Evolutionary conservation across 2,888 invertebrate species (phyloP).

Genomic region (Rhimphoctona megacephalus): DNA sequence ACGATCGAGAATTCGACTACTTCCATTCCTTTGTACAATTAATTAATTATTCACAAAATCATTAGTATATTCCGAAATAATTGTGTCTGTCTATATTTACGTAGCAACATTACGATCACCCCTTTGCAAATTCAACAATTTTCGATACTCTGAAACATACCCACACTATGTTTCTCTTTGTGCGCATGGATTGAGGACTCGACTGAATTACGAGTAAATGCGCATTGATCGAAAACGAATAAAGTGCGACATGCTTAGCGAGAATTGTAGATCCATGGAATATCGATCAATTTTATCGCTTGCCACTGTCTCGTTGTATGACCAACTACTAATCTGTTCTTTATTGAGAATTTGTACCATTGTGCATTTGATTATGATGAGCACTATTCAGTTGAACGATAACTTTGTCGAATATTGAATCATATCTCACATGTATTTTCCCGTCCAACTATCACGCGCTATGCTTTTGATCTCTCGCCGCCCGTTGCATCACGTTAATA

Average conservation of each 20-base stretch:
- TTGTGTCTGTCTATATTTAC: neutral
- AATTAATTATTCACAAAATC: neutral
- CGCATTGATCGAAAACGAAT: neutral
- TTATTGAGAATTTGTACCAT: conserved; percentile 7
- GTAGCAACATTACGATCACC: neutral
- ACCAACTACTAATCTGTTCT: conserved; percentile 5
- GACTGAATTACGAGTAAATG: conserved; percentile 3
- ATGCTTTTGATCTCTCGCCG: conserved; percentile 16
- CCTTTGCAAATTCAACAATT: neutral
- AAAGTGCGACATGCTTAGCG: conserved; percentile 6
- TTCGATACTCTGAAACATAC: neutral
- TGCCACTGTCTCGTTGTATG: neutral
- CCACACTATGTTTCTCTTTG: neutral
- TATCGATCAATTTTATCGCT: conserved; percentile 21
- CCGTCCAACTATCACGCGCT: neutral
- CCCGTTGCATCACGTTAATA: neutral
- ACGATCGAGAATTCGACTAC: neutral
- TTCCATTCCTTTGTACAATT: neutral
- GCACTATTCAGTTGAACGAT: neutral
- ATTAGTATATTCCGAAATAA: neutral
- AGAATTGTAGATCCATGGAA: neutral
- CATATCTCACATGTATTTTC: conserved; percentile 23
- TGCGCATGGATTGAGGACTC: neutral
- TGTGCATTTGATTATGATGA: conserved; percentile 10
- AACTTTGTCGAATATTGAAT: neutral